Conservation (phyloP, 2,888 invertebrate genomes). For the Conops quadrifasciatus region DNA sequence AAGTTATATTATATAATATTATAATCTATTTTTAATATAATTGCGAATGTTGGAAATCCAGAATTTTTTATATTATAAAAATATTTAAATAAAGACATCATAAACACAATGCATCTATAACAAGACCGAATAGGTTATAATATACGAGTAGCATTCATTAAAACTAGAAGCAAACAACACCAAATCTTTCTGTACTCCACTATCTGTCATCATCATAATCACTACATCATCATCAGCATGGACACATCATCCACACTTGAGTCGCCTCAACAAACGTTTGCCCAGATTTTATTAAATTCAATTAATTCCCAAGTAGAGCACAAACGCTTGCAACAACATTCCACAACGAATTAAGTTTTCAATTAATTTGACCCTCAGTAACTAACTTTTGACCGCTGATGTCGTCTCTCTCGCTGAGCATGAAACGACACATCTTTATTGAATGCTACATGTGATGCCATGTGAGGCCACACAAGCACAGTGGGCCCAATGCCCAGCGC, state of each 20-base stretch:
- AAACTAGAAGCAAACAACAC: too few relatives aligned
- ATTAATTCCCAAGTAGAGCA: slow-evolving; percentile 14
- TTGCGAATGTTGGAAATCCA: too few relatives aligned
- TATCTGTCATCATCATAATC: not conserved
- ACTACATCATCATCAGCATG: not conserved
- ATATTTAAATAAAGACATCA: too few relatives aligned
- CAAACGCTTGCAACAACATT: slow-evolving; percentile 1
- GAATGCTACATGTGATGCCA: too few relatives aligned
- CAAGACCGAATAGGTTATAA: too few relatives aligned
- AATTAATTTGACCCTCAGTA: slow-evolving; percentile 32
- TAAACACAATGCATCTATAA: too few relatives aligned
- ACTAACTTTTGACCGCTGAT: slow-evolving; percentile 25
- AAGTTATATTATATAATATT: too few relatives aligned
- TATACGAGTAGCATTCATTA: too few relatives aligned
- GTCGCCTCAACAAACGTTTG: not conserved
- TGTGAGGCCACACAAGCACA: too few relatives aligned
- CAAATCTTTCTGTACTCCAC: not conserved
- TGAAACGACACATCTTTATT: not conserved
- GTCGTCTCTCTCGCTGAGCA: slow-evolving; percentile 18
- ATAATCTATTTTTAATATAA: too few relatives aligned
- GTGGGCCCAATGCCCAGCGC: too few relatives aligned
- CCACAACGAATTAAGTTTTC: slow-evolving; percentile 21
- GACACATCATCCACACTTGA: not conserved
- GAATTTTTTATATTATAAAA: too few relatives aligned
- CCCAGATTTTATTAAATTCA: slow-evolving; percentile 26